Base-by-base conservation (phyloP, 1,140 invertebrate species). In the Apis laboriosa region DNA sequence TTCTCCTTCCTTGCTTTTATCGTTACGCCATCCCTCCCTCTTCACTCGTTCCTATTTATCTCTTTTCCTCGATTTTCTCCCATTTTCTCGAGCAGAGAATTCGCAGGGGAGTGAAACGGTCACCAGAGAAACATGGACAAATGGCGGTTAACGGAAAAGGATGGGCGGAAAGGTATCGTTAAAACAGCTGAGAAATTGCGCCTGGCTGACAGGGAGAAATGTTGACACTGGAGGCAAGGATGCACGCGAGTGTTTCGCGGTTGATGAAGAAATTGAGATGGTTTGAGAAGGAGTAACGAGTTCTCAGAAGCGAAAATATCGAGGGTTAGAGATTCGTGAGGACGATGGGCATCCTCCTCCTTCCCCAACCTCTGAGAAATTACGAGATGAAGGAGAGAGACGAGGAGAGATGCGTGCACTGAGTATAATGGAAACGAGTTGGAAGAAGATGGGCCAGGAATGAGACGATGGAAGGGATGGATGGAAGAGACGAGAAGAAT, bases 401-500 rank as follows among this genome's bases (percentile, higher is more conserved):
- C 49, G 28, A 53, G 53, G 67, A 72, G 51, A 9, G 34, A 17
- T 19, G 70, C 51, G 70, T 55, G 68, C 11, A 24, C 43, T 5
- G 34, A 43, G 49, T 8, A 19, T 43, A 15, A 0, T 49, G 68
- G 43, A 49, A 53, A 24, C 13, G 73, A 21, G 72, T 55, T 15
- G 61, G 66, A 68, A 61, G 28, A 68, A 67, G 71, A 87, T n/a
- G 49, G 58, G 21, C 24, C 49, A 28, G 34, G 34, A 43, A 43
- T 43, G 34, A 28, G n/a, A 8, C 17, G 64, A 63, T 24, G 66
- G 12, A 3, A n/a, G 56, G 21, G 49, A 51, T 17, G 21, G 76
- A 4, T 12, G 60, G 75, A 56, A 81, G 73, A 64, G 73, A 76
- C 60, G 67, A 66, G 64, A 84, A 77, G 84, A 91, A 92, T 91